Conservation (phyloP, 1,140 invertebrate genomes). For the Hypsibius dujardini region DNA sequence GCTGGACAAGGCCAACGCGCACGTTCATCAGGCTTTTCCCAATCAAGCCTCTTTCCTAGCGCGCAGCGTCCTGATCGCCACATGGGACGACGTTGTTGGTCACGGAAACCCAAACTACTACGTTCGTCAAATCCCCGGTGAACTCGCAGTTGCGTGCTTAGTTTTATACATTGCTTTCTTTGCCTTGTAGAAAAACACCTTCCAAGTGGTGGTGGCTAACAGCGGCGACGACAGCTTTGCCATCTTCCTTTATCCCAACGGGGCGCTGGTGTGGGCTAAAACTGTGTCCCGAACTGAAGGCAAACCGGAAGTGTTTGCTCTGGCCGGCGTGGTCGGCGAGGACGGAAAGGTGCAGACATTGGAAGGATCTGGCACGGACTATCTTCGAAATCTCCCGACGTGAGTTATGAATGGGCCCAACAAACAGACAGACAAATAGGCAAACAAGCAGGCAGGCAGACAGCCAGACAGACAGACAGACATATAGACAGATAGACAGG, state of each 20-base stretch:
- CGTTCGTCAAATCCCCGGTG: conserved; percentile 29
- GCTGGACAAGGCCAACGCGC: conserved; percentile 45
- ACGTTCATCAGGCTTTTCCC: conserved; percentile 51
- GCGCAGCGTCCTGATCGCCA: conserved; percentile 47
- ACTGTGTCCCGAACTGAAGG: conserved; percentile 41
- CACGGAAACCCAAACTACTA: conserved; percentile 41
- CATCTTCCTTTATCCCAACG: conserved; percentile 63
- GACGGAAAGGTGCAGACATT: conserved; percentile 53
- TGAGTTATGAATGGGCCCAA: conserved; percentile 30
- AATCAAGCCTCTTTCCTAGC: conserved; percentile 47
- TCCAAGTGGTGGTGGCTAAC: conserved; percentile 63
- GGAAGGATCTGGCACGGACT: conserved; percentile 66
- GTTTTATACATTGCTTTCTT: conserved; percentile 21
- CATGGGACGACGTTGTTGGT: conserved; percentile 54
- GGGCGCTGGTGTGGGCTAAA: conserved; percentile 74
- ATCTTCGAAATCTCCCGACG: conserved; percentile 55
- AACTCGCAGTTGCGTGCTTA: conserved; percentile 3
- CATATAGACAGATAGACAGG: too few species aligned
- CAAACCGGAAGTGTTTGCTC: conserved; percentile 64
- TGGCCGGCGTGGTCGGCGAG: conserved; percentile 68
- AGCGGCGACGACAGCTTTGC: conserved; percentile 61
- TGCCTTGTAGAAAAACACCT: conserved; percentile 46
- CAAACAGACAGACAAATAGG: too few species aligned
- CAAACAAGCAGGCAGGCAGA: too few species aligned
- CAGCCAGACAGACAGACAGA: too few species aligned